Evolutionary conservation across 2,113 vertebrate genomes (phyloP).

Genomic region (Merops nubicus): DNA sequence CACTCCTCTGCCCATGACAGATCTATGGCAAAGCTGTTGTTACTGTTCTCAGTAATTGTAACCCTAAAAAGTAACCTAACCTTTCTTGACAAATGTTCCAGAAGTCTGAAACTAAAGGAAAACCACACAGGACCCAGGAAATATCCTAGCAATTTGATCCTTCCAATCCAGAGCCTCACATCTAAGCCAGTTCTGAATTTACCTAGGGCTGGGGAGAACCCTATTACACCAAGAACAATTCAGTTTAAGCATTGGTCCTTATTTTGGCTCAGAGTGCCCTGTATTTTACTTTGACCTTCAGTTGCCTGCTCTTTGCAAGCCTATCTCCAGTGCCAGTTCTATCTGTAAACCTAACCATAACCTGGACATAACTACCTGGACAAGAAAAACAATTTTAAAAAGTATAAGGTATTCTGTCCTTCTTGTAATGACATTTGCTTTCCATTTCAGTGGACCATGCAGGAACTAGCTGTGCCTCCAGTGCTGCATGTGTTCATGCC

Average conservation of each 20-base stretch:
- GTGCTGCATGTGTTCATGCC: not conserved
- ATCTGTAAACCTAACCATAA: not conserved
- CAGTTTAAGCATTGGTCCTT: not conserved
- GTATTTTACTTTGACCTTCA: not conserved
- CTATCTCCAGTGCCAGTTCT: not conserved
- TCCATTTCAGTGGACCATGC: not conserved
- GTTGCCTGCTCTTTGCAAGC: not conserved
- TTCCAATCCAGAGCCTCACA: not conserved
- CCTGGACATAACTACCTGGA: not conserved
- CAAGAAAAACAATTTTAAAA: not conserved
- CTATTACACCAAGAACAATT: not conserved
- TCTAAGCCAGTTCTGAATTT: not conserved
- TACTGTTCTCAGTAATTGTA: not conserved
- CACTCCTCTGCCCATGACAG: not conserved
- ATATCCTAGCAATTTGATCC: not conserved
- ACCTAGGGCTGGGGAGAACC: not conserved
- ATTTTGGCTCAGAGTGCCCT: not conserved
- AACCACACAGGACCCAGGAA: not conserved
- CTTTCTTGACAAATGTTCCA: not conserved
- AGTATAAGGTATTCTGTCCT: not conserved
- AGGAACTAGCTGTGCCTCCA: not conserved
- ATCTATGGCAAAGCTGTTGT: not conserved
- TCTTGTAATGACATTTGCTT: not conserved
- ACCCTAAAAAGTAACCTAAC: not conserved
- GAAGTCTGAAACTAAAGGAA: not conserved